Base-by-base conservation (phyloP, 2,113 vertebrate species). In the Erythrocercus mccallii region DNA sequence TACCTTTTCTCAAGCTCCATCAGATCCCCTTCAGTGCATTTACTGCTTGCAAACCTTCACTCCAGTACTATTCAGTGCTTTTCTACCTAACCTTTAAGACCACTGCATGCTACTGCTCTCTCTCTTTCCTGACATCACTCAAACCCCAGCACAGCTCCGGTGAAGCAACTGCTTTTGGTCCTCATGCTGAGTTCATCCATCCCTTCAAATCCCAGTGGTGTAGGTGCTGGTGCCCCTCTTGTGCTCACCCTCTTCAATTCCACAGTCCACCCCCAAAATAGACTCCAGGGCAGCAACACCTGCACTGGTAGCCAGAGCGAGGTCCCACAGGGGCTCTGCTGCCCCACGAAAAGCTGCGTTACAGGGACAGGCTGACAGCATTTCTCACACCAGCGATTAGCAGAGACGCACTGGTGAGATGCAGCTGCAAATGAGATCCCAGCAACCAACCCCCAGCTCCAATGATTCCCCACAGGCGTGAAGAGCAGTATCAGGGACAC, bases 381-480 rank as follows among this genome's bases (percentile, higher is more conserved):
- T 51, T 92, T 91, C 48, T 85, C 61, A 38, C 24, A 60, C 14
- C 9, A 18, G 58, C 42, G 54, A 77, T 85, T 22, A 62, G 50
- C 47, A 81, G 60, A 77, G n/a, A n/a, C n/a, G n/a, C n/a, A n/a
- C n/a, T n/a, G n/a, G n/a, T n/a, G n/a, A n/a, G n/a, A n/a, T n/a
- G n/a, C n/a, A n/a, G 88, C 88, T 94, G 79, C 90, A 90, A 94
- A 88, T 88, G 82, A 90, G 79, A 86, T 64, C 51, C 69, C 69
- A 40, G 74, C 62, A 92, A 65, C 66, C 58, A 81, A 16, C 47
- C 78, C 74, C 50, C n/a, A 77, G 58, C 60, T 68, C 35, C 61
- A 44, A 70, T 6, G 42, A 64, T 37, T 80, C 66, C 51, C 76
- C 68, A 56, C 38, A 77, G 81, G 62, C 85, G 61, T 80, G 61